Base-by-base conservation (phyloP, 2,888 invertebrate genomes). In the Cynaeus angustus region DNA sequence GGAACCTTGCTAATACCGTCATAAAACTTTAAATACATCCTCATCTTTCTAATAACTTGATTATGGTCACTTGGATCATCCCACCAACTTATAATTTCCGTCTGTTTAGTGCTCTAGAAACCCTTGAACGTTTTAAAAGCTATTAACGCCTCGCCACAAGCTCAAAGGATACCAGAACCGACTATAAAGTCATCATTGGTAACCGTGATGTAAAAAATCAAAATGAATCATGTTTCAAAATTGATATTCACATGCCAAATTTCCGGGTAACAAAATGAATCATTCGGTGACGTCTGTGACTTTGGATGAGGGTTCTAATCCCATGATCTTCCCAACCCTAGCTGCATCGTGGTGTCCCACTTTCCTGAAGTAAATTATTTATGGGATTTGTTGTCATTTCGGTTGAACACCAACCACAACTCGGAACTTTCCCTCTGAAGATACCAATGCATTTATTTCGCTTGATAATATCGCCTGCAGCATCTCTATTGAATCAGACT, bases 351-450 rank as follows among this genome's bases (percentile, higher is more conserved):
- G 0, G 13, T 9, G 9, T 38, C 26, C 55, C 55, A 21, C 21
- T 38, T 30, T 53, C 56, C 41, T 8, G 12, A 26, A 37, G 38
- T 56, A 43, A 56, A 56, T 56, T 41, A 56, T 56, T 56, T 56
- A 56, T 43, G 56, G 41, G 26, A 41, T 56, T 56, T 43, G 56
- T 56, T 56, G 33, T 43, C 56, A 12, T 16, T 50, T 21, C n/a
- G 21, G 26, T 16, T 13, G n/a, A 16, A 6, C 13, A 12, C 12
- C 6, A 41, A 41, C 41, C 41, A 13, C 41, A 41, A 12, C 41
- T 41, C 13, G 9, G 37, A 33, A 33, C 33, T 7, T 33, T 33
- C 41, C 12, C 10, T 21, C 21, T 21, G 21, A 21, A 41, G 12
- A 41, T 46, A 7, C 46, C 13, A 46, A 28, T 50, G 48, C 48